A percentile compares a stretch with the other conserved stretches of the same genome.
phyloP scores from a whole-genome alignment of 2,113 vertebrate species.

The Struthio camelus region DNA sequence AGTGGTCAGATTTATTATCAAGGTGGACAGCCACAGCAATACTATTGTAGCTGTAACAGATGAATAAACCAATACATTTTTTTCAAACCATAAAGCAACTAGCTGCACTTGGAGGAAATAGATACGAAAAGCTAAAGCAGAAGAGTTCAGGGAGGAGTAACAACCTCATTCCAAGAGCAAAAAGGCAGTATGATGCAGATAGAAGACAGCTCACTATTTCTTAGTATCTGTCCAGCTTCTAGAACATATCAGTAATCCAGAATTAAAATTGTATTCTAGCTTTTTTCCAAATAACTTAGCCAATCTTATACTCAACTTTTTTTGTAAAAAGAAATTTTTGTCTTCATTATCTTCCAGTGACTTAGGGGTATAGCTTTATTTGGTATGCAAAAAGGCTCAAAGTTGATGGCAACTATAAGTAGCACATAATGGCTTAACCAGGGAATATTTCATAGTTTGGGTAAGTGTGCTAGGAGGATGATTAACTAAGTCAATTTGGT shows the following conservation, averaged over 20 bases:
- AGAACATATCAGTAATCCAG: background rate
- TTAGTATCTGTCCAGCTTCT: background rate
- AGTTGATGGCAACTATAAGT: background rate
- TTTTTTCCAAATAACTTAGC: background rate
- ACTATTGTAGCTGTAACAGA: slow-evolving; percentile 73
- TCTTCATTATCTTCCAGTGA: background rate
- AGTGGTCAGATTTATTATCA: slow-evolving; percentile 71
- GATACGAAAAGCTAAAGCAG: slow-evolving; percentile 46
- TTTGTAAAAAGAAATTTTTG: background rate
- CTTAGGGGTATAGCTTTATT: background rate
- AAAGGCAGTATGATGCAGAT: background rate
- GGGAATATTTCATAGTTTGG: background rate
- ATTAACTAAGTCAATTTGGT: background rate
- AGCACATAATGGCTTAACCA: slow-evolving; percentile 1
- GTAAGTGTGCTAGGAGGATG: background rate
- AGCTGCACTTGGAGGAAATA: slow-evolving; percentile 59
- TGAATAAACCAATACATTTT: slow-evolving; percentile 75
- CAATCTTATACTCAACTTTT: background rate
- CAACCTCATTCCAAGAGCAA: slow-evolving; percentile 9
- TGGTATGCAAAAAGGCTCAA: background rate
- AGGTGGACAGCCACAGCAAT: slow-evolving; percentile 67
- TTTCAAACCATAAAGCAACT: slow-evolving; percentile 66
- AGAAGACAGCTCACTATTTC: background rate
- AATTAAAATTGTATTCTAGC: background rate
- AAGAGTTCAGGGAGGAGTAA: slow-evolving; percentile 17